Evolutionary conservation across 2,888 invertebrate genomes (phyloP).

Genomic region (Netelia fuscicornis): DNA sequence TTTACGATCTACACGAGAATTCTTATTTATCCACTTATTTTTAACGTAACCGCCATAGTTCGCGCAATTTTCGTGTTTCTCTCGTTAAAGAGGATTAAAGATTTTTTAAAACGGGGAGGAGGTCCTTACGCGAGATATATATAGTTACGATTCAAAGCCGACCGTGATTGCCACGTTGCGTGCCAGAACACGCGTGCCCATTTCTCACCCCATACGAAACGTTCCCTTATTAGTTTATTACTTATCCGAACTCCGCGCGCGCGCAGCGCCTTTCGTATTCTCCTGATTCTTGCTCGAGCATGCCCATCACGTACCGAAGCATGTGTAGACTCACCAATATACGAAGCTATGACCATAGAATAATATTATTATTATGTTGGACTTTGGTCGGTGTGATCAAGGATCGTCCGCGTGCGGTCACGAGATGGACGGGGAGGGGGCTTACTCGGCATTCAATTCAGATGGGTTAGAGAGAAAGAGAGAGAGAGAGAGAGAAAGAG

Average conservation of each 20-base stretch:
- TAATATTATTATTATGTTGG: slow-evolving; percentile 42
- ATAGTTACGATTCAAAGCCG: slow-evolving; percentile 64
- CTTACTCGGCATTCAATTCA: slow-evolving; percentile 56
- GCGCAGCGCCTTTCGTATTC: slow-evolving; percentile 18
- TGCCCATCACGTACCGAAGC: slow-evolving; percentile 49
- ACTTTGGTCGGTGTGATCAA: slow-evolving; percentile 54
- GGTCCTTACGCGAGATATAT: slow-evolving; percentile 67
- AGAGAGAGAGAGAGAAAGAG: slow-evolving; percentile 34
- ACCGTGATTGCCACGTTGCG: slow-evolving; percentile 82
- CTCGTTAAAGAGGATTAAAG: too few species aligned
- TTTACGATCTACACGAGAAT: too few species aligned
- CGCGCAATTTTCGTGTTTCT: too few species aligned
- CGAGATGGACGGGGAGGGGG: slow-evolving; percentile 45
- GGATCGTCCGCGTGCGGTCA: slow-evolving; percentile 61
- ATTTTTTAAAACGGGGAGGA: slow-evolving; percentile 71
- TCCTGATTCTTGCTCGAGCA: slow-evolving; percentile 45
- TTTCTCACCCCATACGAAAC: slow-evolving; percentile 47
- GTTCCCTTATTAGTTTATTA: slow-evolving; percentile 67
- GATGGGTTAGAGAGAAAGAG: slow-evolving; percentile 19
- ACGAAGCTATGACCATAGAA: slow-evolving; percentile 44
- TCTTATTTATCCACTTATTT: too few species aligned
- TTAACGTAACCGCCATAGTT: too few species aligned
- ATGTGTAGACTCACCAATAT: slow-evolving; percentile 24
- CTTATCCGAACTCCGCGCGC: slow-evolving; percentile 42
- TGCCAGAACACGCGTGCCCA: slow-evolving; percentile 70